These are phyloP conservation scores for Lottia gigantea DNA, from an alignment of 2,888 invertebrate genomes.

Conservation along the genomic window DNA sequence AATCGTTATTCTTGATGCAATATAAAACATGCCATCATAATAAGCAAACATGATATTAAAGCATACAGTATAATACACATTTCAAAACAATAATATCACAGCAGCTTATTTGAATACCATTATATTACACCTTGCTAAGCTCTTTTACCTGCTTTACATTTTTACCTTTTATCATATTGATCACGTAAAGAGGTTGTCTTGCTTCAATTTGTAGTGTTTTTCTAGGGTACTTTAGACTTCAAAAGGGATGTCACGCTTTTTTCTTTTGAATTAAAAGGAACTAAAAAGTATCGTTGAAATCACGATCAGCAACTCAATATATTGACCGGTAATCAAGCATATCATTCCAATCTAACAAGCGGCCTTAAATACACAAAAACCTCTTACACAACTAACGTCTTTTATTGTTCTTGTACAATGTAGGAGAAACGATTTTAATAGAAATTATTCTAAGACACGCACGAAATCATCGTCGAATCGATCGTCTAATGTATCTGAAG, in stretches of 20 bases:
- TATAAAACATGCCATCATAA: too few relatives aligned
- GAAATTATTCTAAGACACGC: slow-evolving; percentile 11
- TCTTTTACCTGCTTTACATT: too few relatives aligned
- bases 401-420: slow-evolving; percentile 2
- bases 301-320: background rate
- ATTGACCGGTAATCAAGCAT: background rate
- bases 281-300: slow-evolving; percentile 3
- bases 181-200: too few relatives aligned
- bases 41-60: too few relatives aligned
- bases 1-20: too few relatives aligned
- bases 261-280: background rate
- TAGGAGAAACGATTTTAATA: slow-evolving; percentile 6
- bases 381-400: slow-evolving; percentile 8
- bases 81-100: too few relatives aligned
- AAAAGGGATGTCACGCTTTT: slow-evolving; percentile 7
- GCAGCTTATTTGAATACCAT: too few relatives aligned
- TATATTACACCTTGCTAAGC: too few relatives aligned
- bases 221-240: background rate
- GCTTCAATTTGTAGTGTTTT: too few relatives aligned
- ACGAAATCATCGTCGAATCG: background rate
- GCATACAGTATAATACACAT: too few relatives aligned
- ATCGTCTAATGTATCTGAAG: background rate
- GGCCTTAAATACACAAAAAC: background rate
- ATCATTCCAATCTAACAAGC: background rate
- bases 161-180: too few relatives aligned